Conservation (phyloP, 2,797 vertebrate genomes). For the Gymnopithys bicolor region DNA sequence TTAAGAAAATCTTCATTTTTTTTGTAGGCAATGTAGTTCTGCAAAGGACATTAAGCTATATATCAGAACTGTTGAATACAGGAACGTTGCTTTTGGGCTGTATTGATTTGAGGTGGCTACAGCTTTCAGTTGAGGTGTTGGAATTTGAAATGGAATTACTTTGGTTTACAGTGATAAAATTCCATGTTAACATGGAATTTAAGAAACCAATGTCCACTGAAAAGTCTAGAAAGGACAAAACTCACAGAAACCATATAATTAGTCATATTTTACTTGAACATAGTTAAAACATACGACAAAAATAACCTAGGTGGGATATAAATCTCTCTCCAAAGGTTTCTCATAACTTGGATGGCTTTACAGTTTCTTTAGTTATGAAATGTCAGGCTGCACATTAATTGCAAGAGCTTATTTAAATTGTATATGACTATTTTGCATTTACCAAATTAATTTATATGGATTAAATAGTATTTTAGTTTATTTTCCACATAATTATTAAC, state of each 20-base stretch:
- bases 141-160: not conserved
- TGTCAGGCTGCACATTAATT: not conserved
- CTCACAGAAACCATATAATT: not conserved
- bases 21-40: not conserved
- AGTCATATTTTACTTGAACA: not conserved
- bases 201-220: not conserved
- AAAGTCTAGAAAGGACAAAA: not conserved
- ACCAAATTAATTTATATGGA: not conserved
- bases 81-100: not conserved
- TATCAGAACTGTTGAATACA: not conserved
- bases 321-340: not conserved
- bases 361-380: not conserved
- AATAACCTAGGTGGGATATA: not conserved
- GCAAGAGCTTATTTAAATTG: not conserved
- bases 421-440: not conserved
- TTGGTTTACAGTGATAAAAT: not conserved
- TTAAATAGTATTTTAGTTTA: not conserved
- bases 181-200: not conserved
- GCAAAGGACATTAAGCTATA: not conserved
- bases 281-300: not conserved
- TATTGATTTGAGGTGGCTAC: not conserved
- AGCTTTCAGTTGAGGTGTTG: not conserved
- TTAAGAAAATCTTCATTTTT: not conserved
- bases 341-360: not conserved
- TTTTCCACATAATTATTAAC: not conserved